Evolutionary conservation across 2,888 invertebrate genomes (phyloP).

Genomic region (Microdon myrmicae): DNA sequence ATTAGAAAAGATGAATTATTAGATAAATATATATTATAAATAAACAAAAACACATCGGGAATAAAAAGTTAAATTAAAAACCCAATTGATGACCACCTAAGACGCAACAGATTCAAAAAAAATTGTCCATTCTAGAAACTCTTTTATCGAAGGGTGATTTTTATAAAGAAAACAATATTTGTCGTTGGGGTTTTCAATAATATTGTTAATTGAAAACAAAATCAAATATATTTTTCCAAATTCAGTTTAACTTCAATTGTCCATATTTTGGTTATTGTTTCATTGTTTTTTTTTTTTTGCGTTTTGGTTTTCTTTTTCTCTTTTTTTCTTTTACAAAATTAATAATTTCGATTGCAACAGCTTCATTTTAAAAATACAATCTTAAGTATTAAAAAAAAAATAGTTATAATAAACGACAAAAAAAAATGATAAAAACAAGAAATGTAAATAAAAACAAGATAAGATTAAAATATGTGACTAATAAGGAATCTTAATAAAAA

Average conservation of each 20-base stretch:
- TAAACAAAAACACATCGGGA: no score
- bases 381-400: conserved; percentile 51
- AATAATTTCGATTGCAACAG: no score
- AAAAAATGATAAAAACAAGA: conserved; percentile 17
- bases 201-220: conserved; percentile 37
- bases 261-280: conserved; percentile 23
- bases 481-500: conserved; percentile 53
- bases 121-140: no score
- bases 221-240: conserved; percentile 40
- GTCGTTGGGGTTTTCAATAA: conserved; percentile 4
- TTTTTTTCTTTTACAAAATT: conserved; percentile 44
- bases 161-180: not conserved
- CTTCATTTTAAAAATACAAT: no score
- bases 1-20: no score
- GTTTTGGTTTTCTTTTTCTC: conserved; percentile 25
- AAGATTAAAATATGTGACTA: conserved; percentile 43
- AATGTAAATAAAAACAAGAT: conserved; percentile 38
- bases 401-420: conserved; percentile 34
- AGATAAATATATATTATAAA: no score
- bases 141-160: no score
- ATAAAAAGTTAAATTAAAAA: no score
- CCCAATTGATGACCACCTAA: no score
- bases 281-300: conserved; percentile 23
- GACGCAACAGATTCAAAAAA: no score
- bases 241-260: no score